These are phyloP conservation scores for Rhinopomastus cyanomelas DNA, from an alignment of 2,113 vertebrate genomes.

Conservation along the genomic window DNA sequence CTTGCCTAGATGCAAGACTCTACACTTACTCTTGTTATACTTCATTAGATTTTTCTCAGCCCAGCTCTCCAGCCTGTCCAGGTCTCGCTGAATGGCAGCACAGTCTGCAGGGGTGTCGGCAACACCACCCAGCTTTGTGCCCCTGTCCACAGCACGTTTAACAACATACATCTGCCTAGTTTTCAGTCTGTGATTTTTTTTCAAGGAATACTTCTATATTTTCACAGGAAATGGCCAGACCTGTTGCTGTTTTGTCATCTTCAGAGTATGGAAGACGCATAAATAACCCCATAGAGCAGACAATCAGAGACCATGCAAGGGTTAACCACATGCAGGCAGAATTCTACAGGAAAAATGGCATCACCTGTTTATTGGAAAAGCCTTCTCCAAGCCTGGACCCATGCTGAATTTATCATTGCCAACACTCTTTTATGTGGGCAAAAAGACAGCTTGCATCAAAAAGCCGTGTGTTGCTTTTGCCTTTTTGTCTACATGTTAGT, in stretches of 20 bases:
- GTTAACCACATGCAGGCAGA: conserved; percentile 27
- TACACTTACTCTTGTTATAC: too few species aligned
- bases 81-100: too few species aligned
- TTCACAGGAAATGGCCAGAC: conserved; percentile 68
- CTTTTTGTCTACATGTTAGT: neutral
- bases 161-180: neutral
- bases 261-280: conserved; percentile 65
- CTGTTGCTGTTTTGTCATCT: conserved; percentile 54
- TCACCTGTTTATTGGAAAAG: conserved; percentile 7
- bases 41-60: too few species aligned
- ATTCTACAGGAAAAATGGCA: conserved; percentile 68
- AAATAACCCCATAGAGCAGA: conserved; percentile 52
- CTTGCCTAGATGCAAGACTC: too few species aligned
- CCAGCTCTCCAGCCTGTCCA: too few species aligned
- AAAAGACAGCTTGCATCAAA: neutral
- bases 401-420: neutral
- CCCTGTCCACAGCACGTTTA: neutral
- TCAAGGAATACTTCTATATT: neutral
- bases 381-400: conserved; percentile 36
- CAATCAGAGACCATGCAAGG: neutral
- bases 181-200: neutral
- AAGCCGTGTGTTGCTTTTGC: neutral
- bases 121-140: too few species aligned
- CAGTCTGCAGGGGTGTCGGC: too few species aligned
- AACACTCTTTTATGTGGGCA: neutral